A percentile compares a stretch with the other conserved stretches of the same genome.
Evolutionary conservation across 2,113 vertebrate species (phyloP).

Genomic region (Ptilonorhynchus violaceus): DNA sequence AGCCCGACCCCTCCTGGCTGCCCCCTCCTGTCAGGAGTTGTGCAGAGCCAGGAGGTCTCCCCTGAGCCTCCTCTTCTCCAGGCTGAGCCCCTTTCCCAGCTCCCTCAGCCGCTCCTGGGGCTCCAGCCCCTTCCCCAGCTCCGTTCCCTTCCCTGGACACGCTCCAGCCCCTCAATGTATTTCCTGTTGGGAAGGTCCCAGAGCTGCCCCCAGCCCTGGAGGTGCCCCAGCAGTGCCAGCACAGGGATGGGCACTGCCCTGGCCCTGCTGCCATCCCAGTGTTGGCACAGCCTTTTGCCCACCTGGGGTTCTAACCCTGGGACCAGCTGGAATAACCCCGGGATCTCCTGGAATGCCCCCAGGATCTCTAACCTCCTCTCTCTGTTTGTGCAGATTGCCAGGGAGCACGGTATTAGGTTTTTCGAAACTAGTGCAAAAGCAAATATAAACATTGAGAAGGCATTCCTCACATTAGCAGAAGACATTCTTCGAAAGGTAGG

Average conservation of each 20-base stretch:
- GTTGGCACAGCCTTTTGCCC: not conserved
- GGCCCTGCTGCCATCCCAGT: not conserved
- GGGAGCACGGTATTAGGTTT: conserved; percentile 98
- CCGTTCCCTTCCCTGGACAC: not conserved
- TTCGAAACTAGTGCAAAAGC: conserved; percentile 99
- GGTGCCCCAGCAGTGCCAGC: not conserved
- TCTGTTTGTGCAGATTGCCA: conserved; percentile 84
- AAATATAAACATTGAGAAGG: conserved; percentile 99
- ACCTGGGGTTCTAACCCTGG: not conserved
- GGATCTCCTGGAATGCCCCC: not conserved
- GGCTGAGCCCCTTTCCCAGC: not conserved
- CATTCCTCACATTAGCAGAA: conserved; percentile 99
- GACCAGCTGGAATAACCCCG: no score
- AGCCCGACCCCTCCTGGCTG: not conserved
- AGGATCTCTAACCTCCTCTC: not conserved
- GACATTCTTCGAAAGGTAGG: conserved; percentile 98
- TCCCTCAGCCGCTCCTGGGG: not conserved
- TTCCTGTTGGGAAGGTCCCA: not conserved
- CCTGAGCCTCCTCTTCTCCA: not conserved
- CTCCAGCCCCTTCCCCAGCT: no score
- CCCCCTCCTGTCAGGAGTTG: not conserved
- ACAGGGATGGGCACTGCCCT: not conserved
- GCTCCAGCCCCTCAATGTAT: no score
- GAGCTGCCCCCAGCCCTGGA: not conserved
- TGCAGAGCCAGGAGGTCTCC: not conserved